Evolutionary conservation across 2,797 vertebrate species (phyloP), one percentile per base, ranked within the genome.

Genomic region (Tiaroga cobitis): DNA sequence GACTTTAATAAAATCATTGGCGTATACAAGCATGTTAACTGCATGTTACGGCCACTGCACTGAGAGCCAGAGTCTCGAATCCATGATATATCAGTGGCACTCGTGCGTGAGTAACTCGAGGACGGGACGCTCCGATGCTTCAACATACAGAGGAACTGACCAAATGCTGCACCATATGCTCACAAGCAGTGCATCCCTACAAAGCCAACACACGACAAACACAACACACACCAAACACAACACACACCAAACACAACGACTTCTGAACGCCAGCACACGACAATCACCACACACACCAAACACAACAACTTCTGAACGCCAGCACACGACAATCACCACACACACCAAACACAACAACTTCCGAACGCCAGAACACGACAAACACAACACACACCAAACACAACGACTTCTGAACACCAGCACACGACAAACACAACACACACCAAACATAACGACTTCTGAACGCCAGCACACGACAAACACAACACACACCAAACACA

Each of bases 141-240:
- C 77, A 67, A 13, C 34, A 41, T 74, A 82, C 41, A 76, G 76
- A 69, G 26, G 18, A 82, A 65, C 65, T 16, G 10, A 86, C 80
- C 85, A 86, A 77, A 82, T 86, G 85, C 73, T 82, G 51, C 65
- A 18, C 86, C 88, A 89, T 86, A 89, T 89, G 88, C 79, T 82
- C 86, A 82, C 46, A 72, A 81, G 54, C 75, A 29, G 49, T 29
- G n/a, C 70, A 67, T 29, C 46, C 72, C 46, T 67, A 21, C 37
- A 41, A 46, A 10, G 8, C 54, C 75, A 39, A n/a, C 61, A 69
- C 21, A 63, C 49, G 41, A 43, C 59, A 61, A 81, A 18, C 70
- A n/a, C n/a, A n/a, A n/a, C 49, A 61, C 76, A 26, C 70, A 82
- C 63, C 34, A 16, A 34, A 75, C 32, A 72, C 67, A 34, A 46